Base-by-base conservation (phyloP, 2,113 vertebrate species). In the Ptyas mucosa region DNA sequence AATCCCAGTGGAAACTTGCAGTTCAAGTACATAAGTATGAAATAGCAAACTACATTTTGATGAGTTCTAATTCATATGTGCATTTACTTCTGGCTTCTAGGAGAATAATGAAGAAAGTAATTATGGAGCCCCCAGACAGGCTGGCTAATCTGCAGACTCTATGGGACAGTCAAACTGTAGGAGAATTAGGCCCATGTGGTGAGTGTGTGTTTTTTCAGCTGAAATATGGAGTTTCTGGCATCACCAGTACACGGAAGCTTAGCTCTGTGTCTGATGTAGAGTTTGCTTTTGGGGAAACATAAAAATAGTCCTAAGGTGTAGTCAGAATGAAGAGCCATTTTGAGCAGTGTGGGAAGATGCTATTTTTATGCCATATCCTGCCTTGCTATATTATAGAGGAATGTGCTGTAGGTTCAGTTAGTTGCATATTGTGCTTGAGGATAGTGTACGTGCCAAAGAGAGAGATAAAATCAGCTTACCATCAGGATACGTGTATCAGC, bases 131-230 rank as follows among this genome's bases (percentile, higher is more conserved):
- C 94, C 95, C 98, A 10, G 99, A 99, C 94, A 97, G 99, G 87
- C 97, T 99, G 96, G 95, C 97, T 89, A 96, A 97, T 95, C 97
- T 99, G 92, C 99, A 99, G 96, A 97, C 97, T 52, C 94, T 98
- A 91, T 99, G 99, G 99, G 99, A 99, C 90, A 99, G 98, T 97
- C 98, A 99, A 98, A 98, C 98, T 29, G 96, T 98, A 91, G 96
- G 98, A 61, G 99, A 99, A 94, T 98, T 98, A 89, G 99, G 99
- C 93, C 99, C 99, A 89, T 99, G 99, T 96, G 99, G 99, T 99
- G 97, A 97, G 98, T 94, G 94, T 93, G 93, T 95, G 75, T 15
- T 61, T 96, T 97, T 95, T 93, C 92, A 95, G 94, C 58, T 93
- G n/a, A 93, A 94, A 91, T 93, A 90, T 93, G 90, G 94, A 96